A percentile compares a stretch with the other conserved stretches of the same genome.
These are phyloP conservation scores for Drosophila jambulina DNA, from an alignment of 1,140 invertebrate species.

Conservation along the genomic window DNA sequence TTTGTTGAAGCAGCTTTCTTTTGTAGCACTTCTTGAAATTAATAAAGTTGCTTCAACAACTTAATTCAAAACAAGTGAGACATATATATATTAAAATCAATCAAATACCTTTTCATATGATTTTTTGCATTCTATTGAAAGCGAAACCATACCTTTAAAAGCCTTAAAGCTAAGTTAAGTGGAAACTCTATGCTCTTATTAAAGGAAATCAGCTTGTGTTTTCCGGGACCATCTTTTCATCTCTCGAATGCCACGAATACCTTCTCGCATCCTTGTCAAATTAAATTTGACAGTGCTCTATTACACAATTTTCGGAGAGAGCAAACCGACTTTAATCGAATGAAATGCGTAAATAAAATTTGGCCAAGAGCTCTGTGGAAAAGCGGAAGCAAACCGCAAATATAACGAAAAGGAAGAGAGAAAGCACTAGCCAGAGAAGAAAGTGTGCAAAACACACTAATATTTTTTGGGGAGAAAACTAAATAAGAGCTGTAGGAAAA, in stretches of 20 bases:
- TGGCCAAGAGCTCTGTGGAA: slow-evolving; percentile 22
- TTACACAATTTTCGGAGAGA: slow-evolving; percentile 62
- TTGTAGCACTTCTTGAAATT: background rate
- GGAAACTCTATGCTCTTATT: slow-evolving; percentile 10
- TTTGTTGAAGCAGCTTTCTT: background rate
- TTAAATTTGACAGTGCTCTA: slow-evolving; percentile 69
- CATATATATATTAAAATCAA: background rate
- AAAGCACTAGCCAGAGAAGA: slow-evolving; percentile 1
- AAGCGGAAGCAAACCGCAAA: slow-evolving; percentile 37
- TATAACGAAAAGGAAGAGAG: slow-evolving; percentile 25
- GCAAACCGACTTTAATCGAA: slow-evolving; percentile 65
- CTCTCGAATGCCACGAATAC: slow-evolving; percentile 5
- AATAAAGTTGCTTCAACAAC: background rate
- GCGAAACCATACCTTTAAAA: too few species aligned
- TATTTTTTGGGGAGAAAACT: slow-evolving; percentile 44
- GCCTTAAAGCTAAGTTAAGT: background rate
- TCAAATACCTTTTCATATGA: background rate
- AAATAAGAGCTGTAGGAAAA: slow-evolving; percentile 29
- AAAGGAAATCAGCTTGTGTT: slow-evolving; percentile 18
- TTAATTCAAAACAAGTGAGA: background rate
- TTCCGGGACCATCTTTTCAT: slow-evolving; percentile 13
- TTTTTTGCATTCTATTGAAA: too few species aligned
- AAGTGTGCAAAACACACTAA: slow-evolving; percentile 50
- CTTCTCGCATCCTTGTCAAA: slow-evolving; percentile 61
- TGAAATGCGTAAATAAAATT: slow-evolving; percentile 77